Evolutionary conservation across 2,797 vertebrate species (phyloP).

Genomic region (Danio choprae): DNA sequence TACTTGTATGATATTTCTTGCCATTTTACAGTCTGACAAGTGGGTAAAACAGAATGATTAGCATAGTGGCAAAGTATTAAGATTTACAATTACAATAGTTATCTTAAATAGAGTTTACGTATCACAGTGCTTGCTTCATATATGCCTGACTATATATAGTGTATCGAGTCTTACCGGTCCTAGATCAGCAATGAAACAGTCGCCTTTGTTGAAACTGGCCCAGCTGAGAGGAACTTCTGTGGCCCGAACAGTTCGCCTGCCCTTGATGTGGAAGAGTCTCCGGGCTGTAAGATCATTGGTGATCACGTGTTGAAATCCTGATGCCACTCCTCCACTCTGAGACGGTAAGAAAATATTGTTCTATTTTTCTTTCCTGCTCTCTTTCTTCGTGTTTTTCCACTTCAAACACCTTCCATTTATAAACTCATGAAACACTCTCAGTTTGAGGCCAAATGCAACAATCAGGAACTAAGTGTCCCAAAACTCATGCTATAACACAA

Average conservation of each 20-base stretch:
- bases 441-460: constrained; percentile 8
- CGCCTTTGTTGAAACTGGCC: constrained; percentile 89
- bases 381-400: neutral
- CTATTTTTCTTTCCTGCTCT: neutral
- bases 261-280: constrained; percentile 90
- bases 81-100: no score
- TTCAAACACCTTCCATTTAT: constrained; percentile 19
- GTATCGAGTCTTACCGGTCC: constrained; percentile 78
- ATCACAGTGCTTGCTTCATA: no score
- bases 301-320: constrained; percentile 88
- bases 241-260: constrained; percentile 87
- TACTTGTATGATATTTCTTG: no score
- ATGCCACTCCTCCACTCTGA: constrained; percentile 88
- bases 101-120: no score
- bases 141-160: neutral
- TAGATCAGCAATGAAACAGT: constrained; percentile 91
- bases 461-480: neutral
- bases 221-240: constrained; percentile 86
- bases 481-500: constrained; percentile 7
- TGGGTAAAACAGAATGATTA: no score
- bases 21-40: no score
- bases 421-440: neutral
- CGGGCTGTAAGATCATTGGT: constrained; percentile 85
- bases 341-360: constrained; percentile 33
- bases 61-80: no score